These are phyloP conservation scores for Homarus americanus DNA, from an alignment of 1,140 invertebrate species.

Conservation along the genomic window DNA sequence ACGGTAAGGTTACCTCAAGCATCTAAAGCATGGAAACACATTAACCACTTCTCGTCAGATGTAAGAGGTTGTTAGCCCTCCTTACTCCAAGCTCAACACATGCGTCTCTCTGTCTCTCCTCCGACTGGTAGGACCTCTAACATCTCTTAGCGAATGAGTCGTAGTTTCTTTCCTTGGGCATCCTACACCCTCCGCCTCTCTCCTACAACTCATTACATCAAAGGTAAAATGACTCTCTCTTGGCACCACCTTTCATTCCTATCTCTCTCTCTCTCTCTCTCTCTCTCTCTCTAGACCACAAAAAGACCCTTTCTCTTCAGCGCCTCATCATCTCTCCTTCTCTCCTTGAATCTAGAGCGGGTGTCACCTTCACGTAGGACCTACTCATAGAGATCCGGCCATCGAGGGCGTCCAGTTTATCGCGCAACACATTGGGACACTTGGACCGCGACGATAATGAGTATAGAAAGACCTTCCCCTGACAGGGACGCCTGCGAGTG, in stretches of 20 bases:
- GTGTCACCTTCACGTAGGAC: conserved; percentile 79
- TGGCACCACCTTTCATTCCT: too few species aligned
- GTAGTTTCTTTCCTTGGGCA: not conserved
- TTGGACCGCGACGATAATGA: conserved; percentile 96
- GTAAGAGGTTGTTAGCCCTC: too few species aligned
- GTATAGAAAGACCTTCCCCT: conserved; percentile 80
- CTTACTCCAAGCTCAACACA: too few species aligned
- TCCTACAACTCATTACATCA: too few species aligned
- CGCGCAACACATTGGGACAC: conserved; percentile 97
- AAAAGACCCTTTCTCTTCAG: not conserved
- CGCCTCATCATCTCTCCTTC: not conserved
- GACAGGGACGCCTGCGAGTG: not conserved
- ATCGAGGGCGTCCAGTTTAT: conserved; percentile 97
- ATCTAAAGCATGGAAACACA: too few species aligned
- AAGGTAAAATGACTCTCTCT: too few species aligned
- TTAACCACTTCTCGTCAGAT: too few species aligned
- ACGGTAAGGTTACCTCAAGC: too few species aligned
- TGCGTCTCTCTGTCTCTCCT: too few species aligned
- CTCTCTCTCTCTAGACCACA: not conserved
- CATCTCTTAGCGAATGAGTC: not conserved
- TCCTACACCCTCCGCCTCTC: too few species aligned
- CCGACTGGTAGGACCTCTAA: too few species aligned
- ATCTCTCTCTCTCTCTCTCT: too few species aligned
- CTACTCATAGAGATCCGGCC: conserved; percentile 91
- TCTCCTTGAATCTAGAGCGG: conserved; percentile 67